Evolutionary conservation across 30 jellyfish, hydroid and myxozoan species (phyloP).

Genomic region (Rhopilema esculentum): DNA sequence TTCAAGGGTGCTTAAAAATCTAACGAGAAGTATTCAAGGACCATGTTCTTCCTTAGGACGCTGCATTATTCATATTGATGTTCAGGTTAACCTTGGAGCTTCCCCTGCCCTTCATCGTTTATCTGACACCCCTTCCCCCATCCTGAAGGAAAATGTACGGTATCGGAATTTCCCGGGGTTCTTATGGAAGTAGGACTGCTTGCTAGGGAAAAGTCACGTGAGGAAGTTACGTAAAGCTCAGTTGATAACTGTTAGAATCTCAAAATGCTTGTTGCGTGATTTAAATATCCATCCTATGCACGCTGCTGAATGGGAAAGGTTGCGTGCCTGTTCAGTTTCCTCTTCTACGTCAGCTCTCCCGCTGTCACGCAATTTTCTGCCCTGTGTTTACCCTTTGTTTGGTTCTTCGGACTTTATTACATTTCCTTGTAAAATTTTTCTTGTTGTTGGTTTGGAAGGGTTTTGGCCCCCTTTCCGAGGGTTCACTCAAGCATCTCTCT

Average conservation of each 20-base stretch:
- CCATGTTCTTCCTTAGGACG: no score
- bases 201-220: background rate
- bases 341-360: background rate
- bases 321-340: background rate
- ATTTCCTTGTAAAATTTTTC: no score
- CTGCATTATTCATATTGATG: no score
- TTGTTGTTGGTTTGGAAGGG: no score
- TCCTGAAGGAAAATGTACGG: background rate
- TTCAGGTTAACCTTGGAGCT: no score
- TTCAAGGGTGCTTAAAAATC: no score
- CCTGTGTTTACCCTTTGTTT: no score
- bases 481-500: no score
- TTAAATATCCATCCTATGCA: background rate
- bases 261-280: background rate
- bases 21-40: no score
- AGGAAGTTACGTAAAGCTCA: background rate
- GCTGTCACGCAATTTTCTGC: background rate
- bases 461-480: no score
- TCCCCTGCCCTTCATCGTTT: background rate
- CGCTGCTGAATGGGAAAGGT: background rate
- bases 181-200: background rate
- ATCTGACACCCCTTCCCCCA: background rate
- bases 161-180: background rate
- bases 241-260: background rate
- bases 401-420: no score